Base-by-base conservation (phyloP, 2,113 vertebrate genomes). In the Crotalus viridis region DNA sequence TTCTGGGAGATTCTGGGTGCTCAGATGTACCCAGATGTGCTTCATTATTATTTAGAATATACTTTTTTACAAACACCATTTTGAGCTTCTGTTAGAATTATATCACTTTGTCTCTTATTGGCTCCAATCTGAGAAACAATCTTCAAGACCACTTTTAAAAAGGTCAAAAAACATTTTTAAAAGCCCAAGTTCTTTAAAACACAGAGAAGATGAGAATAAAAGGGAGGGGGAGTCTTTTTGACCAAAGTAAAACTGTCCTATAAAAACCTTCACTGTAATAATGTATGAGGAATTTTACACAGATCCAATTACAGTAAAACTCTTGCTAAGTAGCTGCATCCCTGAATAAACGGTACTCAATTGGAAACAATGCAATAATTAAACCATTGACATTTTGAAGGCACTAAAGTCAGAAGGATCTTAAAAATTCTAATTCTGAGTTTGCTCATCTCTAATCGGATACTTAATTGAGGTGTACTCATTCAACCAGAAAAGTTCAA, bases 351-450 rank as follows among this genome's bases (percentile, higher is more conserved):
- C 24, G 61, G 24, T 90, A 94, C 46, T 95, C 93, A 87, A 69
- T 92, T 93, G 92, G 93, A 96, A 96, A 46, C 39, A 95, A 94
- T 92, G 19, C 90, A 91, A 96, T 93, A 96, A 94, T 95, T 93
- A 95, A 96, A 95, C 93, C 26, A 91, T 54, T 96, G 95, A 93
- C 93, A 96, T 96, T 96, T 95, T 89, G 93, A 94, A 95, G 94
- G 91, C 90, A 56, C n/a, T 54, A 94, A 94, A 94, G 90, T 92
- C 90, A 91, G 55, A 93, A 59, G 55, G 22, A 81, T 89, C 91
- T 95, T 94, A 48, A 90, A 90, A 92, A 92, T 92, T 95, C 95
- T 69, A 56, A 48, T 94, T 96, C 96, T 56, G 33, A 93, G 4
- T 56, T 24, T 89, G 48, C 93, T 10, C 22, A 10, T 94, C 92